phyloP scores from a whole-genome alignment of 2,113 vertebrate species.

The Calidris pugnax region DNA sequence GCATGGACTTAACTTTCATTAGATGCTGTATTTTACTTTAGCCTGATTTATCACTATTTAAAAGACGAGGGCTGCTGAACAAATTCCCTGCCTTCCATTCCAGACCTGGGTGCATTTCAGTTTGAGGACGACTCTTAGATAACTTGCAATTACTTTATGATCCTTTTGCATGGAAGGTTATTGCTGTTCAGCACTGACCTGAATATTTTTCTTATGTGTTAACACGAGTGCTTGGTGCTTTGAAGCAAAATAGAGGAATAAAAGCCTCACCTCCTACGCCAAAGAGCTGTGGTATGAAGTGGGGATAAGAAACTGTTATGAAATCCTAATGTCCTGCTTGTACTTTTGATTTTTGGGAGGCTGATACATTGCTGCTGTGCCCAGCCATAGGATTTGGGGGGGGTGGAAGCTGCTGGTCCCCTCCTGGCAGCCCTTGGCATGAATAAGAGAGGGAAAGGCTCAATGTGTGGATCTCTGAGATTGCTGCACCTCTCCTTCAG shows the following conservation, averaged over 20 bases:
- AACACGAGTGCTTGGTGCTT: neutral
- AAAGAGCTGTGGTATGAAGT: neutral
- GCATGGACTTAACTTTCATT: neutral
- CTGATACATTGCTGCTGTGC: neutral
- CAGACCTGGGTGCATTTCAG: neutral
- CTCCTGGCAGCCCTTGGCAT: neutral
- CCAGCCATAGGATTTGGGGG: neutral
- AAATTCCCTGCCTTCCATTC: neutral
- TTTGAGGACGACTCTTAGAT: neutral
- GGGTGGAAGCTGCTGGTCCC: neutral
- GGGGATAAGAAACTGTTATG: neutral
- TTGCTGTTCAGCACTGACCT: neutral
- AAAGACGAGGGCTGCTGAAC: neutral
- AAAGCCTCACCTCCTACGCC: neutral
- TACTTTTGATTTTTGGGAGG: neutral
- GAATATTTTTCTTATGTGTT: neutral
- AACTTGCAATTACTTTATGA: neutral
- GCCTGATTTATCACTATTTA: neutral
- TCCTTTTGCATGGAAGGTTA: neutral
- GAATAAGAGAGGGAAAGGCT: fast-evolving
- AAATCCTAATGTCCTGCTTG: neutral
- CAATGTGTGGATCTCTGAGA: too few relatives aligned
- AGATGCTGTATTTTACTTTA: neutral
- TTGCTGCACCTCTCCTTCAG: neutral
- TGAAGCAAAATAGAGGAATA: neutral